Evolutionary conservation across 2,113 vertebrate species (phyloP), one percentile per base, ranked within the genome.

Genomic region (Gasterosteus aculeatus): DNA sequence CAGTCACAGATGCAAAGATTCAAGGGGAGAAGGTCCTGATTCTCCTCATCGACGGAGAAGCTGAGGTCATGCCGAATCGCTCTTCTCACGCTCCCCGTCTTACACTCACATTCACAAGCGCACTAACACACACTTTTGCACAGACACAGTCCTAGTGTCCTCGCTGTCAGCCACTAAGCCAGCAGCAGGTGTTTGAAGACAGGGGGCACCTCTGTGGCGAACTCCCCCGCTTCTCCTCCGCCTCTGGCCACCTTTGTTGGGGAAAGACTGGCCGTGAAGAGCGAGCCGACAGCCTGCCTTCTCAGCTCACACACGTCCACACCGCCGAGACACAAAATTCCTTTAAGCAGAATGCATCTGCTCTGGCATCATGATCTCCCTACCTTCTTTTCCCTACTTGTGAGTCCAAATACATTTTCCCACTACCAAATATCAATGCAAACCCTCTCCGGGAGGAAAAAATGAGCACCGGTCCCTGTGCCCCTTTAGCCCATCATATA

Each of bases 141-240:
- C 67, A 49, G 81, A 86, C 88, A 90, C 84, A 87, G 81, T 66
- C 84, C 22, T 59, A 88, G 86, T 90, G 89, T 90, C 88, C 78
- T 85, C 86, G 14, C 74, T 87, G 78, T 86, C 87, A 72, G 79
- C 49, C 22, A 29, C 70, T 44, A 69, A 69, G 85, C 87, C 88
- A 89, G 89, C 92, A 88, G 93, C 93, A 93, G 93, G 93, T 94
- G 93, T 86, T 80, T 87, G 80, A 74, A 77, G 83, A 92, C 89
- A 92, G 89, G 88, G 83, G 68, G 58, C 84, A 89, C 83, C 88
- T 93, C 90, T 91, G 88, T 91, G 81, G 76, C 69, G 64, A 61
- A 76, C 41, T 5, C 83, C 71, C 78, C 76, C 68, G 69, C 81
- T 60, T 71, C 77, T 85, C 68, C 85, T 75, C 79, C 19, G 72